Conservation (phyloP, 2,888 invertebrate species). For the Biston stratarius region DNA sequence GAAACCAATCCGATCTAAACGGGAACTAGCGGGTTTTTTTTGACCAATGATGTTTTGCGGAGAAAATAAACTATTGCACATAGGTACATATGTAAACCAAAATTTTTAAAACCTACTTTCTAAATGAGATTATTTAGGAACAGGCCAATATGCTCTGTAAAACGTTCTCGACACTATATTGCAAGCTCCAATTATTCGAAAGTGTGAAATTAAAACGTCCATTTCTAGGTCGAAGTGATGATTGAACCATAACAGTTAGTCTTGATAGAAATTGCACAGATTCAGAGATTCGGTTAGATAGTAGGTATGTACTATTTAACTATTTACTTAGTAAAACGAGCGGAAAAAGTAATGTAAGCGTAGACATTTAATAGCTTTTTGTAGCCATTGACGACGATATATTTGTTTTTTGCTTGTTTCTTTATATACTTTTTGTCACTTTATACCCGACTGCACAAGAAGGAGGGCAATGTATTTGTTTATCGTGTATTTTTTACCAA, state of each 20-base stretch:
- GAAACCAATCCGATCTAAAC: too few relatives aligned
- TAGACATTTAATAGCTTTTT: neutral
- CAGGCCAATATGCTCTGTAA: conserved; percentile 2
- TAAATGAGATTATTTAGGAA: conserved; percentile 17
- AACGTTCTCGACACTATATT: conserved; percentile 21
- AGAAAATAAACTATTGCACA: neutral
- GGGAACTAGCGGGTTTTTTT: too few relatives aligned
- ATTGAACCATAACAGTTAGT: conserved; percentile 27
- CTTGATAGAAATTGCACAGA: conserved; percentile 29
- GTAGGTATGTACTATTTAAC: neutral
- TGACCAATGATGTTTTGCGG: neutral
- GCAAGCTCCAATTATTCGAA: conserved; percentile 38
- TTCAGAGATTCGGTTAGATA: conserved; percentile 19
- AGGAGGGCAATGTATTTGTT: too few relatives aligned
- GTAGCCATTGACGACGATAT: neutral
- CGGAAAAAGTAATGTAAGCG: neutral
- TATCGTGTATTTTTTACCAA: too few relatives aligned
- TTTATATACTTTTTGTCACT: too few relatives aligned
- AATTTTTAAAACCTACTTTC: conserved; percentile 5
- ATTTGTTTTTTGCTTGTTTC: neutral
- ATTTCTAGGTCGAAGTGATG: conserved; percentile 31
- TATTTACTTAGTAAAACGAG: conserved; percentile 1
- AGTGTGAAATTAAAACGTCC: conserved; percentile 34
- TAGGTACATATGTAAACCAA: neutral
- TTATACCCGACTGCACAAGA: too few relatives aligned